A percentile compares a stretch with the other conserved stretches of the same genome.
Conservation (phyloP, 92 coral and sea anemone genomes). For the Muricea muricata region DNA sequence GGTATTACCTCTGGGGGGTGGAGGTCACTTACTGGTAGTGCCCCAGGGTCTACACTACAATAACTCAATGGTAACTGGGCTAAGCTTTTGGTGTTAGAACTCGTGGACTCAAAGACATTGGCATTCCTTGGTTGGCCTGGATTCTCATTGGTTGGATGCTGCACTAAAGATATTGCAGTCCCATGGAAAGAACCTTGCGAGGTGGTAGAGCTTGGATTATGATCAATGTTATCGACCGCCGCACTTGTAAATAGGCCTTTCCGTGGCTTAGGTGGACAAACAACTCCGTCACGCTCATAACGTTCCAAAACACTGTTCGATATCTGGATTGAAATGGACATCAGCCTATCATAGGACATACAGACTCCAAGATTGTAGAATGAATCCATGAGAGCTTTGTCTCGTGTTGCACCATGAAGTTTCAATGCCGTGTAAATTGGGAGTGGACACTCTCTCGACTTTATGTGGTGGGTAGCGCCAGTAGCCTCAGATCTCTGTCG, state of each 20-base stretch:
- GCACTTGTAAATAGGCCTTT: neutral
- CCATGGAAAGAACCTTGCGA: neutral
- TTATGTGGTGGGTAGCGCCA: slow-evolving; percentile 32
- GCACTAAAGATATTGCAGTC: neutral
- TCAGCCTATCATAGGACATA: slow-evolving; percentile 68
- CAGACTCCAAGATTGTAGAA: slow-evolving; percentile 66
- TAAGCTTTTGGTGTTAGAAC: neutral
- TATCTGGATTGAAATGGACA: slow-evolving; percentile 51
- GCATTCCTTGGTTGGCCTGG: neutral
- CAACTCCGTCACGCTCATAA: neutral
- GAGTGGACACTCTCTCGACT: slow-evolving; percentile 60
- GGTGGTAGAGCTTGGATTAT: neutral
- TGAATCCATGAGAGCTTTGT: slow-evolving; percentile 54
- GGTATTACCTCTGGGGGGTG: neutral
- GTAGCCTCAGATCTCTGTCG: slow-evolving; percentile 43
- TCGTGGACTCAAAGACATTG: neutral
- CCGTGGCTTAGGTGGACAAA: neutral
- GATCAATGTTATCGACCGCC: neutral
- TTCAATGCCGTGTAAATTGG: slow-evolving; percentile 66
- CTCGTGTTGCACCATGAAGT: slow-evolving; percentile 65
- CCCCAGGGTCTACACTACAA: neutral
- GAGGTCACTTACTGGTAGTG: neutral
- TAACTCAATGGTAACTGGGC: neutral
- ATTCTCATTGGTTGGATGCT: neutral
- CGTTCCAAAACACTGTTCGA: neutral